Evolutionary conservation across 2,888 invertebrate species (phyloP).

Genomic region (Synergus laeviventris): DNA sequence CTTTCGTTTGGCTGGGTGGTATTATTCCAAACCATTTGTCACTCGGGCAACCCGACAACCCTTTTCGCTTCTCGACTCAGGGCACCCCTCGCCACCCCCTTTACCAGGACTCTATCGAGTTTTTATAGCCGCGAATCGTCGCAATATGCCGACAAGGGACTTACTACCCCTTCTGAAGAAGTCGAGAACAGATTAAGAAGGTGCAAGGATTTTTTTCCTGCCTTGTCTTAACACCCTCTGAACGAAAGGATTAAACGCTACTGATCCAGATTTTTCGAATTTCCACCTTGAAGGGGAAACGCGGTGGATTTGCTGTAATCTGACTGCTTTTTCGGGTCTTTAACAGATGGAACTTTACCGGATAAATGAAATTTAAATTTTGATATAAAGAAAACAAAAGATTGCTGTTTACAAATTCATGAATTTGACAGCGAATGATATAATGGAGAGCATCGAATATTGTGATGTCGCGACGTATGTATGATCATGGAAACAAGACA

Average conservation of each 20-base stretch:
- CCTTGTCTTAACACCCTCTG: slow-evolving; percentile 47
- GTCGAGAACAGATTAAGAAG: slow-evolving; percentile 71
- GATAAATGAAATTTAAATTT: background rate
- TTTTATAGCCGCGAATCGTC: slow-evolving; percentile 75
- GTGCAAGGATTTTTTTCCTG: slow-evolving; percentile 64
- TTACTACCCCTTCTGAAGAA: slow-evolving; percentile 64
- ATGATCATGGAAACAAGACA: background rate
- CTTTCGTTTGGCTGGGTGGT: slow-evolving; percentile 68
- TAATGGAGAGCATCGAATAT: background rate
- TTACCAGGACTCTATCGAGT: slow-evolving; percentile 57
- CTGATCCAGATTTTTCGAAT: slow-evolving; percentile 37
- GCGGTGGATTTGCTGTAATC: slow-evolving; percentile 11
- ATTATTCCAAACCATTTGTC: slow-evolving; percentile 76
- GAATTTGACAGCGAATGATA: background rate
- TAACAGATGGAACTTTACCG: background rate
- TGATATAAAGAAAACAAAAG: background rate
- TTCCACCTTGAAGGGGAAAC: background rate
- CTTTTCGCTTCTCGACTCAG: slow-evolving; percentile 67
- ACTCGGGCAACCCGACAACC: slow-evolving; percentile 70
- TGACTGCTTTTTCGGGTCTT: background rate
- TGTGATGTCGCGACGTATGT: background rate
- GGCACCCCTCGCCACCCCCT: slow-evolving; percentile 47
- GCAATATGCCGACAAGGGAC: slow-evolving; percentile 75
- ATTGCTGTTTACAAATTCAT: background rate
- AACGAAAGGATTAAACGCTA: slow-evolving; percentile 56